phyloP scores from a whole-genome alignment of 2,888 invertebrate species.

The Drosophila planitibia region DNA sequence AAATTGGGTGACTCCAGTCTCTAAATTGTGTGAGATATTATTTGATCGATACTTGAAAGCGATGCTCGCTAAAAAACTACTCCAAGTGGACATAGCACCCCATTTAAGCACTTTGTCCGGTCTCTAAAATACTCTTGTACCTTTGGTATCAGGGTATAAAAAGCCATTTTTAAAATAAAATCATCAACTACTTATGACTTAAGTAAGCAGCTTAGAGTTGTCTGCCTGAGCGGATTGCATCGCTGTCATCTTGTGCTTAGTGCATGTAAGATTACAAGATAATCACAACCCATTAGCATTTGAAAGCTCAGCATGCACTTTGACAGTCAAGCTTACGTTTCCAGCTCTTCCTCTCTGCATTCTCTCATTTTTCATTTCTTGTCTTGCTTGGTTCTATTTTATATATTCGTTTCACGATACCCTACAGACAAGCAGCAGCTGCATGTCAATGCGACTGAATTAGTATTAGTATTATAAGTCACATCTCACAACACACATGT shows the following conservation, averaged over 20 bases:
- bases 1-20: not conserved
- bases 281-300: constrained; percentile 49
- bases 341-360: not conserved
- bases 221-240: not conserved
- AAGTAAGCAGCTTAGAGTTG: not conserved
- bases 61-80: not conserved
- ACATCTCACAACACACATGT: not conserved
- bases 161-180: not conserved
- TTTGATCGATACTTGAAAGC: not conserved
- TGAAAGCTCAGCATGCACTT: constrained; percentile 38
- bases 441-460: not conserved
- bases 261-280: constrained; percentile 27
- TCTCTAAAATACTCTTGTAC: not conserved
- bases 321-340: constrained; percentile 19
- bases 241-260: not conserved
- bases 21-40: not conserved
- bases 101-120: not conserved
- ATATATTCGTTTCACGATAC: constrained; percentile 22
- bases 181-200: not conserved
- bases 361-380: constrained; percentile 8
- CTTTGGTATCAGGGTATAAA: not conserved
- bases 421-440: constrained; percentile 3
- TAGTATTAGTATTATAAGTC: not conserved
- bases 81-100: not conserved
- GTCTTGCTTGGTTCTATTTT: constrained; percentile 18